Conservation (phyloP, 2,113 vertebrate genomes). For the Herpetotheres cachinnans region DNA sequence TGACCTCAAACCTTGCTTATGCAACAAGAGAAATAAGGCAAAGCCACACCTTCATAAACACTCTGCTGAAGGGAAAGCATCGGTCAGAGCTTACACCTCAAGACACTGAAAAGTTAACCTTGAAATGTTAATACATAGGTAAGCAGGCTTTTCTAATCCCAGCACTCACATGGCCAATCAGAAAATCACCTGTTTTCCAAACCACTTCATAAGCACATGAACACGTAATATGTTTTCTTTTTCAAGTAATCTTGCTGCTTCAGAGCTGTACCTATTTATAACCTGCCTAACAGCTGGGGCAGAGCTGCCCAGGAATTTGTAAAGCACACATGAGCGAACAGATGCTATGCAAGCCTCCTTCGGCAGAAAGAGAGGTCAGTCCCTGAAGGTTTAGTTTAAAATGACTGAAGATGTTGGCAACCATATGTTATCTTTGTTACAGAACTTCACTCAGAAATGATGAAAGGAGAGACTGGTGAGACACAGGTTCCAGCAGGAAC, state of each 20-base stretch:
- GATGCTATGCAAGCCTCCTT: background rate
- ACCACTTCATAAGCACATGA: background rate
- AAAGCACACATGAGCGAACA: background rate
- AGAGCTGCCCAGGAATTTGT: background rate
- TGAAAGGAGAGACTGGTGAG: background rate
- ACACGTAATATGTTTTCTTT: background rate
- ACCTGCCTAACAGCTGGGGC: background rate
- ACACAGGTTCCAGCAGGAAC: background rate
- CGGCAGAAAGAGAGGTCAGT: background rate
- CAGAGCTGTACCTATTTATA: conserved; percentile 6
- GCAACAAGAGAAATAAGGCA: background rate
- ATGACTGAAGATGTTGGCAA: background rate
- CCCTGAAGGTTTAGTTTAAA: background rate
- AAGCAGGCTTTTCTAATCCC: background rate
- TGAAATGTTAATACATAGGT: background rate
- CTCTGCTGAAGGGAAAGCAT: background rate
- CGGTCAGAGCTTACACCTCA: background rate
- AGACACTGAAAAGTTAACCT: background rate
- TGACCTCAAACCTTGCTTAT: background rate
- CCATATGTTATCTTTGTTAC: background rate
- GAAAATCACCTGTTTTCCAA: background rate
- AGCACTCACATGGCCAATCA: background rate
- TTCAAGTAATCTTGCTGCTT: background rate
- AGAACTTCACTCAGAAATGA: background rate
- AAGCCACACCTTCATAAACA: background rate